Percentiles rank a stretch among this genome's conserved stretches.
These are phyloP conservation scores for Poecilia picta DNA, from an alignment of 2,797 vertebrate genomes.

Conservation along the genomic window DNA sequence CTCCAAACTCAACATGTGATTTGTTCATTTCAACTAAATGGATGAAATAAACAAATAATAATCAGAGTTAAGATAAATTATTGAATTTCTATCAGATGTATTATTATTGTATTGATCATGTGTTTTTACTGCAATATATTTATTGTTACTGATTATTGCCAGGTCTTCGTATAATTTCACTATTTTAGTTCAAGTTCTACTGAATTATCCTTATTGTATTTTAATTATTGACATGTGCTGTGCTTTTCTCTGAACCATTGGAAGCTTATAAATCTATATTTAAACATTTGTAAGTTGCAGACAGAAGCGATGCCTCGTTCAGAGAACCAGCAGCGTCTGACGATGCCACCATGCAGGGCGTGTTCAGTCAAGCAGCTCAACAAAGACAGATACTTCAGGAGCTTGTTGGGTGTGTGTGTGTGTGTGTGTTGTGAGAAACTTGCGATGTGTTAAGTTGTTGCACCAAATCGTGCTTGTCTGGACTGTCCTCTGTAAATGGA, in stretches of 20 bases:
- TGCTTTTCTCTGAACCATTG: not conserved
- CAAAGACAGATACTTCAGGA: slow-evolving; percentile 37
- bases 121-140: no score
- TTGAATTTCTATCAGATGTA: no score
- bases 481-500: slow-evolving; percentile 29
- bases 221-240: not conserved
- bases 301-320: not conserved
- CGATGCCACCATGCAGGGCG: slow-evolving; percentile 15
- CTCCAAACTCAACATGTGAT: no score
- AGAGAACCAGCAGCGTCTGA: slow-evolving; percentile 23
- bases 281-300: not conserved
- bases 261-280: not conserved
- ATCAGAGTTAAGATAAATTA: no score
- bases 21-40: no score
- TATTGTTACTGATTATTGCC: no score
- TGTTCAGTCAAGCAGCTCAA: slow-evolving; percentile 4
- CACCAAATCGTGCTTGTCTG: no score
- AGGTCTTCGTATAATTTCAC: not conserved
- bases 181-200: not conserved
- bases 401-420: not conserved
- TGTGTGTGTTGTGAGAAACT: slow-evolving; percentile 29
- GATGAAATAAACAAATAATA: no score
- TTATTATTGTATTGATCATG: no score
- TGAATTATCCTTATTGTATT: not conserved
- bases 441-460: slow-evolving; percentile 52